Evolutionary conservation across 2,113 vertebrate species (phyloP).

Genomic region (Antigone vipio): DNA sequence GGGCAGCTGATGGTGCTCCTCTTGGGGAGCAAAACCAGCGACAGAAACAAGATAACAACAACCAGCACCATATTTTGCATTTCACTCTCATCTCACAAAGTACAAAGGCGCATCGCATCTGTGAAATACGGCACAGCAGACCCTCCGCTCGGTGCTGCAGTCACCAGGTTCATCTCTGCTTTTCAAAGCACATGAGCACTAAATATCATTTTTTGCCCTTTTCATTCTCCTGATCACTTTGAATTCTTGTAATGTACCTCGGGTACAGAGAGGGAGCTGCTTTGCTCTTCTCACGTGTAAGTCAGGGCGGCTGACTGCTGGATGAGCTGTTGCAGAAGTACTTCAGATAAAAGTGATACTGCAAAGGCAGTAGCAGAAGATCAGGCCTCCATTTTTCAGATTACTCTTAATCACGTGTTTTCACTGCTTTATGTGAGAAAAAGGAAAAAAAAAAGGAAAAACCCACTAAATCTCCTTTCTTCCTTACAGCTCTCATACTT

Average conservation of each 20-base stretch:
- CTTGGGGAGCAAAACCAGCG: not conserved
- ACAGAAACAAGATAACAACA: not conserved
- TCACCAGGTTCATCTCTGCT: not conserved
- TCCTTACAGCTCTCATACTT: not conserved
- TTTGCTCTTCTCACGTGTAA: not conserved
- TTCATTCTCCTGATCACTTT: not conserved
- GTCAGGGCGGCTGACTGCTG: not conserved
- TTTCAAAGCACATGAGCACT: not conserved
- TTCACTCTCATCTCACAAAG: too few relatives aligned
- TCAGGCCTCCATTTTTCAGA: not conserved
- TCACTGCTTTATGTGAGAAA: not conserved
- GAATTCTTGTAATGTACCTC: not conserved
- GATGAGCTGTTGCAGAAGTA: not conserved
- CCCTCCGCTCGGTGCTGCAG: not conserved
- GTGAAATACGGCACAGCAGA: rapidly evolving
- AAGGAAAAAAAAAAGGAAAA: not conserved
- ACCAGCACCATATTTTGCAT: rapidly evolving
- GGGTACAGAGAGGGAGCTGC: not conserved
- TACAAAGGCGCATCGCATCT: rapidly evolving
- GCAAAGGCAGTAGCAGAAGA: not conserved
- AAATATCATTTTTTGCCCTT: not conserved
- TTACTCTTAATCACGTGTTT: not conserved
- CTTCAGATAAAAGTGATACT: not conserved
- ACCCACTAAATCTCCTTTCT: not conserved
- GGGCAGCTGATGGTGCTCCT: not conserved